These are phyloP conservation scores for Typhlichthys eigenmanni DNA, from an alignment of 2,797 vertebrate genomes.

Conservation along the genomic window DNA sequence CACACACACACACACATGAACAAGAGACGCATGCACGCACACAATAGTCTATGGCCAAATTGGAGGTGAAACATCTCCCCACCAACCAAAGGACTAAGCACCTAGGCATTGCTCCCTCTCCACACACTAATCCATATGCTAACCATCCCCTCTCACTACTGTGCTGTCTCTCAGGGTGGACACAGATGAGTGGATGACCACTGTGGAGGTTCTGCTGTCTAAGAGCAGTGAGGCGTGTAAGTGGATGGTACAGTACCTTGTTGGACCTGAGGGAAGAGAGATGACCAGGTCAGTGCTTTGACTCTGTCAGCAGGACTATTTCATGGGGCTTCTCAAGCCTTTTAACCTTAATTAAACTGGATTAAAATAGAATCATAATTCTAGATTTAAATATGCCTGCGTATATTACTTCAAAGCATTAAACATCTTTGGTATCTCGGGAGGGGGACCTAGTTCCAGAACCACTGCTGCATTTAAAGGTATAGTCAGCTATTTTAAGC, in stretches of 20 bases:
- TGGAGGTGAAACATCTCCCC: no score
- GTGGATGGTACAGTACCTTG: slow-evolving; percentile 95
- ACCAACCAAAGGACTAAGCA: no score
- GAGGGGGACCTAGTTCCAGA: no score
- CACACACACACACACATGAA: not conserved
- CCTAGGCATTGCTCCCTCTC: no score
- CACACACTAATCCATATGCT: not conserved
- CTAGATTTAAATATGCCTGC: no score
- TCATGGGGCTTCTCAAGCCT: no score
- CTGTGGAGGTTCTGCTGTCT: slow-evolving; percentile 91
- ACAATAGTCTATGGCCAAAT: not conserved
- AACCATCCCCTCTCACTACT: not conserved
- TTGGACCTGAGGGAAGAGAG: slow-evolving; percentile 90
- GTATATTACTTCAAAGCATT: no score
- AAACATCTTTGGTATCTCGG: no score
- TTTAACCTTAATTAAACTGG: no score
- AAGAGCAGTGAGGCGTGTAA: slow-evolving; percentile 95
- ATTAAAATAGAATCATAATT: no score
- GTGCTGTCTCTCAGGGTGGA: slow-evolving; percentile 82
- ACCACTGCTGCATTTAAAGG: no score
- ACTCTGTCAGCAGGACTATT: slow-evolving; percentile 5
- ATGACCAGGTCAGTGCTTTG: slow-evolving; percentile 86
- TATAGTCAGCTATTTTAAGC: no score
- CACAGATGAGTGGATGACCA: slow-evolving; percentile 98
- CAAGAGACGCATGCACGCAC: not conserved